Evolutionary conservation across 1,140 invertebrate genomes (phyloP), one percentile per base, ranked within the genome.

Genomic region (Trissolcus basalis): DNA sequence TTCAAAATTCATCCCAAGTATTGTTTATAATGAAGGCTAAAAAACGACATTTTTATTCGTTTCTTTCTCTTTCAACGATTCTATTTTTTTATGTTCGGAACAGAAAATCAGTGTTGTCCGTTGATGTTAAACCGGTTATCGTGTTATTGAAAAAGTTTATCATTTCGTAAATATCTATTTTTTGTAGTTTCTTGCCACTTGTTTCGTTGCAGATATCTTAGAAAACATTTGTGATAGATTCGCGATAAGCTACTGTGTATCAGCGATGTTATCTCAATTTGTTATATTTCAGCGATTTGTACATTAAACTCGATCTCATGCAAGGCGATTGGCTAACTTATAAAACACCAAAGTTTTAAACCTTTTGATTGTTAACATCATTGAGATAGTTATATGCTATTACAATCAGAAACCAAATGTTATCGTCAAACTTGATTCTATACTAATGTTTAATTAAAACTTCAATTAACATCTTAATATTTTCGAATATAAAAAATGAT

Each of bases 241-340:
- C 11, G 12, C 12, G 32, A 51, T 51, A 36, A 51, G 49, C 49
- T 51, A 51, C 49, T 15, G 49, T 51, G 35, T 51, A 51, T 36
- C 32, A 51, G 49, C 9, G 9, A 51, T 10, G 9, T 13, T n/a
- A 36, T 39, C 32, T 51, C 12, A 35, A 9, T 36, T 39, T 36
- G 49, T 51, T 51, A 51, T 51, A 19, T 49, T 49, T 49, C 19
- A 49, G n/a, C n/a, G 47, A n/a, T 49, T 49, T 14, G 27, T 27
- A 32, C 27, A 49, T 27, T 47, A 47, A 47, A 47, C 45, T 47
- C 15, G n/a, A 49, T 49, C n/a, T 49, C 19, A 7, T 12, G 4
- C n/a, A 19, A 32, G 27, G 19, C 36, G 27, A 49, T 49, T 49
- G 11, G 35, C 8, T 39, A 51, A 50, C n/a, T 36, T 39, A 36